These are phyloP conservation scores for Papilio xuthus DNA, from an alignment of 1,140 invertebrate species.

Conservation along the genomic window DNA sequence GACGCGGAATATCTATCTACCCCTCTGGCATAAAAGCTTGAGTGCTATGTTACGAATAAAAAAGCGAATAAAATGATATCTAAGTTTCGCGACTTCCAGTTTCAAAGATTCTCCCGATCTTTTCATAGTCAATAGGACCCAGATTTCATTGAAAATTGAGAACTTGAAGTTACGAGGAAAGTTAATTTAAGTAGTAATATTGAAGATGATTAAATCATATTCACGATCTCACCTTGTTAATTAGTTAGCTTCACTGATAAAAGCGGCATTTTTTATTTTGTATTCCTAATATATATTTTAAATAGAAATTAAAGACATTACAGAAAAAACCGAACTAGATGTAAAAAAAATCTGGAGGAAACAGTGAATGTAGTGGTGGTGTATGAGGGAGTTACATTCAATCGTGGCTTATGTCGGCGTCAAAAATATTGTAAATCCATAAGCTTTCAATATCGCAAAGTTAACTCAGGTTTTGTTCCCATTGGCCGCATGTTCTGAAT, in stretches of 20 bases:
- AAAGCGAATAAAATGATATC: too few relatives aligned
- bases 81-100: too few relatives aligned
- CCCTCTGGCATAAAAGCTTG: too few relatives aligned
- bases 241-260: not conserved
- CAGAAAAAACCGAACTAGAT: not conserved
- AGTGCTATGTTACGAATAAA: too few relatives aligned
- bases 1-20: too few relatives aligned
- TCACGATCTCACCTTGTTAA: not conserved
- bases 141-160: too few relatives aligned
- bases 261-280: not conserved
- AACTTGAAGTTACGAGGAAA: not conserved
- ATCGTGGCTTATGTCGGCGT: constrained; percentile 65
- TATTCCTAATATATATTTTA: not conserved
- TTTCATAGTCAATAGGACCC: too few relatives aligned
- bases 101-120: too few relatives aligned
- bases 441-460: constrained; percentile 79
- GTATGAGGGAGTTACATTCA: constrained; percentile 26
- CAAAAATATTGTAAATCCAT: constrained; percentile 79
- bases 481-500: constrained; percentile 77
- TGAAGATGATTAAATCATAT: not conserved
- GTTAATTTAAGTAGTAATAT: not conserved
- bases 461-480: constrained; percentile 79
- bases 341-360: not conserved
- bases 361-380: not conserved
- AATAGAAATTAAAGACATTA: not conserved